Conservation (phyloP, 23 tunicate genomes). For the Ciona savignyi region DNA sequence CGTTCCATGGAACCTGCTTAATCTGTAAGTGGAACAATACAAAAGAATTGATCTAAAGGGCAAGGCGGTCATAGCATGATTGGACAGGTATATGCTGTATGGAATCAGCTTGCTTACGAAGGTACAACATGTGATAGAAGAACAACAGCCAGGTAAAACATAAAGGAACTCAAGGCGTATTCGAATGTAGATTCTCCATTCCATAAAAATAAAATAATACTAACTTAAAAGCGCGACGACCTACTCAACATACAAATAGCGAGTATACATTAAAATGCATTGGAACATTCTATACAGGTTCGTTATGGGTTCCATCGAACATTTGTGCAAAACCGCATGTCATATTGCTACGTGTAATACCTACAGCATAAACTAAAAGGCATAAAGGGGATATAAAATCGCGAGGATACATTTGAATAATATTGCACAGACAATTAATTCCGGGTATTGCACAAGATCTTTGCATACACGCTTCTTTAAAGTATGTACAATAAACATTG, state of each 20-base stretch:
- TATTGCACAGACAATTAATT: neutral
- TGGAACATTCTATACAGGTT: neutral
- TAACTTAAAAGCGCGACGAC: neutral
- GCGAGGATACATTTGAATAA: neutral
- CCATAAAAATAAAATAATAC: neutral
- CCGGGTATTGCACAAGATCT: neutral
- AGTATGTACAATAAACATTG: too few relatives aligned
- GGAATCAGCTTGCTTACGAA: neutral
- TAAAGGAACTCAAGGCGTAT: neutral
- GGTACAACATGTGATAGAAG: neutral
- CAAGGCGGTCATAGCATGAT: neutral
- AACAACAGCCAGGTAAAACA: neutral
- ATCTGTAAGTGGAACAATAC: neutral
- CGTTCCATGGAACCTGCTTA: neutral
- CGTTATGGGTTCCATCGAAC: neutral
- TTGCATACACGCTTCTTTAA: too few relatives aligned
- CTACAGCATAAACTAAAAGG: neutral
- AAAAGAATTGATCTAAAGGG: neutral
- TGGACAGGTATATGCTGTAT: neutral
- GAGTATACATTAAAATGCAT: neutral
- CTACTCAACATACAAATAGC: neutral
- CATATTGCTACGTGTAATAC: conserved; percentile 26
- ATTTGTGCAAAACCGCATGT: conserved; percentile 44
- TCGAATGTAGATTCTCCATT: neutral
- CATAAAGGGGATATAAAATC: neutral